Conservation (phyloP, 1,140 invertebrate genomes). For the Aporrectodea caliginosa region DNA sequence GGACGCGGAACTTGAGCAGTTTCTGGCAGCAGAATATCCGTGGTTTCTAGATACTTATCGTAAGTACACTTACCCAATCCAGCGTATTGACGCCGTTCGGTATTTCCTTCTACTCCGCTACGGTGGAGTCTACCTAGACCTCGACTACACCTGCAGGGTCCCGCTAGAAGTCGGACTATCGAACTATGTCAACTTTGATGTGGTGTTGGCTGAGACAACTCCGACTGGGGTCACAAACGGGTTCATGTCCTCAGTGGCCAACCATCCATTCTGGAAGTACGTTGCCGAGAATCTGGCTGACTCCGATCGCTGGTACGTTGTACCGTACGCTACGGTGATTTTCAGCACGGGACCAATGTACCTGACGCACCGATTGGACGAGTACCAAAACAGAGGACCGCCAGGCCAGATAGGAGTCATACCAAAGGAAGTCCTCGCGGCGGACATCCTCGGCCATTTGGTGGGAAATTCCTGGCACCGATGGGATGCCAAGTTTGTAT, state of each 20-base stretch:
- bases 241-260: constrained; percentile 6
- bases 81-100: constrained; percentile 18
- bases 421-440: background rate
- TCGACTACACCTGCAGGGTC: constrained; percentile 14
- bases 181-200: background rate
- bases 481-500: constrained; percentile 11
- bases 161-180: constrained; percentile 6
- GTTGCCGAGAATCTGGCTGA: background rate
- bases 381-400: background rate
- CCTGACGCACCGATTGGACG: constrained; percentile 1
- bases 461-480: constrained; percentile 16
- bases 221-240: constrained; percentile 17
- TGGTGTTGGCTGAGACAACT: constrained; percentile 7
- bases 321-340: constrained; percentile 21
- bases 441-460: background rate
- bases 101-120: constrained; percentile 20
- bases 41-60: constrained; percentile 18
- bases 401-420: background rate
- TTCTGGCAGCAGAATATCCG: constrained; percentile 8
- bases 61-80: constrained; percentile 20
- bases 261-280: constrained; percentile 16
- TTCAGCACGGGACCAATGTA: constrained; percentile 27
- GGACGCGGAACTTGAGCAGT: constrained; percentile 5
- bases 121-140: constrained; percentile 23
- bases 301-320: constrained; percentile 10